Percentiles rank a stretch among this genome's conserved stretches.
Evolutionary conservation across 1,140 invertebrate species (phyloP).

Genomic region (Drosophila ironensis): DNA sequence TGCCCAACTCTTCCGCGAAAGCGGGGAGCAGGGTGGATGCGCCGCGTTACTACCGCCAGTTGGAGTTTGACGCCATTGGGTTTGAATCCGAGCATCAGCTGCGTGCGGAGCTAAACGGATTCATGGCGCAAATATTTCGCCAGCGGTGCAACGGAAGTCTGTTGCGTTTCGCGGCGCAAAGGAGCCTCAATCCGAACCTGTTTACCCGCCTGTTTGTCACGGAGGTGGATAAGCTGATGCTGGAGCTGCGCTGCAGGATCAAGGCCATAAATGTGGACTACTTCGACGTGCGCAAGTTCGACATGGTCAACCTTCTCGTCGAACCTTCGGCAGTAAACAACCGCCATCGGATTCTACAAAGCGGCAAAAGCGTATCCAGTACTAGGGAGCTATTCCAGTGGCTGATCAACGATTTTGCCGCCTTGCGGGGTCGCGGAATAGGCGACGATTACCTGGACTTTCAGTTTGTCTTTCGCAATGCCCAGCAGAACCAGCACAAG

Average conservation of each 20-base stretch:
- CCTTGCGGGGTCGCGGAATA: slow-evolving; percentile 14
- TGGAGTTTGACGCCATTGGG: slow-evolving; percentile 62
- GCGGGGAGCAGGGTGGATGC: neutral
- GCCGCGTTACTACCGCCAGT: slow-evolving; percentile 42
- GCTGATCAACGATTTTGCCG: slow-evolving; percentile 46
- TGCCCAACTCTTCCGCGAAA: neutral
- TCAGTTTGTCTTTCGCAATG: slow-evolving; percentile 38
- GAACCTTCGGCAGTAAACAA: neutral
- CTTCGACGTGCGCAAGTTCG: slow-evolving; percentile 65
- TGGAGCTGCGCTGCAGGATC: slow-evolving; percentile 20
- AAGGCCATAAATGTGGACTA: slow-evolving; percentile 52
- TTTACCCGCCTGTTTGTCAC: slow-evolving; percentile 51
- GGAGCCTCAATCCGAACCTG: slow-evolving; percentile 37
- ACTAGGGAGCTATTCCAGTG: slow-evolving; percentile 63
- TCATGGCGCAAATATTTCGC: slow-evolving; percentile 41
- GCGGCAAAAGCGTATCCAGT: slow-evolving; percentile 13
- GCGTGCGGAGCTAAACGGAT: slow-evolving; percentile 6
- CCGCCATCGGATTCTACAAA: neutral
- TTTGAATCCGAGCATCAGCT: slow-evolving; percentile 51
- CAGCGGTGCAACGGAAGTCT: slow-evolving; percentile 39
- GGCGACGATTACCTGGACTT: slow-evolving; percentile 65
- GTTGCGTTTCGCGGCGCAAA: slow-evolving; percentile 37
- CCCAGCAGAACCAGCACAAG: neutral
- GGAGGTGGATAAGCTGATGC: slow-evolving; percentile 52
- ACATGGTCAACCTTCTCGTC: slow-evolving; percentile 58